These are phyloP conservation scores for Polymixis flavicincta DNA, from an alignment of 2,888 invertebrate species.

Conservation along the genomic window DNA sequence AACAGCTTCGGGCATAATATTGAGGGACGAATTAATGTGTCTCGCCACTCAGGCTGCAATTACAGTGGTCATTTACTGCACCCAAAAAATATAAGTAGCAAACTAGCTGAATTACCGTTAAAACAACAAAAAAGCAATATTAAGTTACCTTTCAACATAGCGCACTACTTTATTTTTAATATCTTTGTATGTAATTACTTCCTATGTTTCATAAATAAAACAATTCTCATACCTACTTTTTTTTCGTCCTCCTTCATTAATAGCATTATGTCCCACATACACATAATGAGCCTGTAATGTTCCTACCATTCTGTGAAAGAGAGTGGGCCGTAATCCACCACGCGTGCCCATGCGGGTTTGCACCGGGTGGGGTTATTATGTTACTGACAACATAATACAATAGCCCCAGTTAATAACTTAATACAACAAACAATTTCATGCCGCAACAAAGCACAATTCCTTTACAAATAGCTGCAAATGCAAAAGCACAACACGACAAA, in stretches of 20 bases:
- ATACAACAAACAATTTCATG: neutral
- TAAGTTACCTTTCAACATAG: neutral
- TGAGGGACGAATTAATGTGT: neutral
- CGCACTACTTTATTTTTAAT: too few species aligned
- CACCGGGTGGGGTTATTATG: too few species aligned
- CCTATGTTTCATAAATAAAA: too few species aligned
- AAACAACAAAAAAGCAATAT: neutral
- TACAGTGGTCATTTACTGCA: neutral
- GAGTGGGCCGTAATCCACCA: too few species aligned
- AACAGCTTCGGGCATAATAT: neutral
- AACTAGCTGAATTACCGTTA: neutral
- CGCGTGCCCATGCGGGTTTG: too few species aligned
- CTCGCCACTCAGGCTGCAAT: neutral
- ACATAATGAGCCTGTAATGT: too few species aligned
- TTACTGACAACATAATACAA: neutral
- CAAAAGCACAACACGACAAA: constrained; percentile 29
- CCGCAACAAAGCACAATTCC: constrained; percentile 30
- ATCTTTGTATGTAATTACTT: too few species aligned
- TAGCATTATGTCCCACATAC: too few species aligned
- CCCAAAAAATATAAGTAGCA: neutral
- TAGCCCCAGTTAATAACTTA: neutral
- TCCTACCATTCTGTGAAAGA: too few species aligned
- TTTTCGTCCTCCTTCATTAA: neutral
- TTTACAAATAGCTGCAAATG: constrained; percentile 38
- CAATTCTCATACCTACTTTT: too few species aligned